phyloP scores from a whole-genome alignment of 2,113 vertebrate genomes.

The Xiphophorus maculatus region DNA sequence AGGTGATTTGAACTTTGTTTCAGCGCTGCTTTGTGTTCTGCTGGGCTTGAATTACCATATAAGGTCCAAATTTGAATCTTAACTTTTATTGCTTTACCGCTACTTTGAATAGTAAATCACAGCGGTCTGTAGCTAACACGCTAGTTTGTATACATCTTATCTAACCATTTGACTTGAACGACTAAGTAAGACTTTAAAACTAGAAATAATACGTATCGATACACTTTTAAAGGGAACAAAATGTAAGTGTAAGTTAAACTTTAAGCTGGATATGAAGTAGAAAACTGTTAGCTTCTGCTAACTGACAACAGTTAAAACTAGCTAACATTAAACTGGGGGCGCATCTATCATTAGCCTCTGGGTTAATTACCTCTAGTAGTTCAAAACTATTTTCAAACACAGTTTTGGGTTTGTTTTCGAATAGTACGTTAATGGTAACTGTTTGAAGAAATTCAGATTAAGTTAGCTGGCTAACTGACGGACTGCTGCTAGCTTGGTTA shows the following conservation, averaged over 20 bases:
- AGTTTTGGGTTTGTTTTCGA: no score
- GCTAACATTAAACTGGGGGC: background rate
- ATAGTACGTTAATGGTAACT: background rate
- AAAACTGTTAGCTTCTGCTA: slow-evolving; percentile 43
- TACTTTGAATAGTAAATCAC: background rate
- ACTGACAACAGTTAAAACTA: slow-evolving; percentile 27
- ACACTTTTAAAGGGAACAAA: background rate
- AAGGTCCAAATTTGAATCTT: background rate
- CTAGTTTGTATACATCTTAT: slow-evolving; percentile 23
- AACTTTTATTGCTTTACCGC: background rate
- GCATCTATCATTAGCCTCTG: background rate
- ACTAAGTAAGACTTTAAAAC: background rate
- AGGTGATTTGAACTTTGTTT: slow-evolving; percentile 49
- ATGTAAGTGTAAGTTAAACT: background rate
- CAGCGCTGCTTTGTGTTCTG: background rate
- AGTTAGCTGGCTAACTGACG: slow-evolving; percentile 23
- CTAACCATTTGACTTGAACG: background rate
- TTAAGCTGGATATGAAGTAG: background rate
- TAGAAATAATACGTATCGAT: background rate
- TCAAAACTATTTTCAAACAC: background rate
- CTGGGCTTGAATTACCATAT: background rate
- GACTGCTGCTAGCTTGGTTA: slow-evolving; percentile 18
- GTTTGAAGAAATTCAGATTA: background rate
- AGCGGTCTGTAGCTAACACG: slow-evolving; percentile 32
- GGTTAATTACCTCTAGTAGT: accelerated